These are phyloP conservation scores for Odontomachus brunneus DNA, from an alignment of 1,140 invertebrate genomes.

Conservation along the genomic window DNA sequence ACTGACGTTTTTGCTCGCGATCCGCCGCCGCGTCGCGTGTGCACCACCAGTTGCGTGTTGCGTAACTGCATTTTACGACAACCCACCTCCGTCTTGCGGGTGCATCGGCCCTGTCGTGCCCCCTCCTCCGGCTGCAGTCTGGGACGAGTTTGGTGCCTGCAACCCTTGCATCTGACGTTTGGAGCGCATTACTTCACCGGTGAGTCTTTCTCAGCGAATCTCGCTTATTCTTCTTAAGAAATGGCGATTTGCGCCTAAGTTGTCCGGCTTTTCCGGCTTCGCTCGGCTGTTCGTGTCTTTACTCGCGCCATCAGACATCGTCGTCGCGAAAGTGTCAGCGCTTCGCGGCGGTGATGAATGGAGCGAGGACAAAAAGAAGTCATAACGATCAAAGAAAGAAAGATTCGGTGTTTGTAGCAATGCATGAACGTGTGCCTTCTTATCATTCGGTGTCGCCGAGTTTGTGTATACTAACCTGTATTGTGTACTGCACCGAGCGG, in stretches of 20 bases:
- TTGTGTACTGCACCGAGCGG: no score
- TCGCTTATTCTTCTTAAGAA: background rate
- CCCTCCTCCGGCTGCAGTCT: background rate
- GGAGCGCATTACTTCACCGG: conserved; percentile 20
- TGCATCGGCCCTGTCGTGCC: conserved; percentile 3
- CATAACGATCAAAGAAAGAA: no score
- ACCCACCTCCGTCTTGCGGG: conserved; percentile 38
- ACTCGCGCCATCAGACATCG: background rate
- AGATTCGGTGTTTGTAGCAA: no score
- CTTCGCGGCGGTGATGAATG: background rate
- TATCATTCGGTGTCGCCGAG: no score
- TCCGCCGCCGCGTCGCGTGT: conserved; percentile 70
- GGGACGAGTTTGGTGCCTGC: conserved; percentile 22
- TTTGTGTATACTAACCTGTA: no score
- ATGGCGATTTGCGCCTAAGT: background rate
- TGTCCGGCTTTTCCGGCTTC: background rate
- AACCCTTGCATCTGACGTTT: conserved; percentile 35
- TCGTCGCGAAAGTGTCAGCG: background rate
- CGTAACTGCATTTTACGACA: conserved; percentile 78
- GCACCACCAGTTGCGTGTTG: conserved; percentile 83
- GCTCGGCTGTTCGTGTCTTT: background rate
- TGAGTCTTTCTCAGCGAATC: conserved; percentile 15
- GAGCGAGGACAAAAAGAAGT: no score
- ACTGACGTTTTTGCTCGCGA: conserved; percentile 68
- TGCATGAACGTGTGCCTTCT: no score